A percentile compares a stretch with the other conserved stretches of the same genome.
phyloP scores from a whole-genome alignment of 2,888 invertebrate genomes.

The Diarsia dahlii region DNA sequence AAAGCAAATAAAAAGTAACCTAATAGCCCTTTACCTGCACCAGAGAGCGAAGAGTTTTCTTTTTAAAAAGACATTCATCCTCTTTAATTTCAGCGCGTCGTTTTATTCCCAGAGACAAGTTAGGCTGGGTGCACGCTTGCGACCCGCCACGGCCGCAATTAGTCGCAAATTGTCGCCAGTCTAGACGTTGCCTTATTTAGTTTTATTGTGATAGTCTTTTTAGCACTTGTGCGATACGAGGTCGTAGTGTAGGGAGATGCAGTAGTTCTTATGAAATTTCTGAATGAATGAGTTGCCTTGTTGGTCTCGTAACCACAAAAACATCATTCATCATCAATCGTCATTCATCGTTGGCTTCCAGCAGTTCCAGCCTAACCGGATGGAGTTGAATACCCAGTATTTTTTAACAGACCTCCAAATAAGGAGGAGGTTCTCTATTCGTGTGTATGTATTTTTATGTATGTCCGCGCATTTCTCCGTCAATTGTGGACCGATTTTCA shows the following conservation, averaged over 20 bases:
- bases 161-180: slow-evolving; percentile 63
- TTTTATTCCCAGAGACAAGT: slow-evolving; percentile 39
- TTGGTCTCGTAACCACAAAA: too few species aligned
- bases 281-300: too few species aligned
- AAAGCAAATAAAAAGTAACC: slow-evolving; percentile 9
- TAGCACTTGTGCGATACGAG: slow-evolving; percentile 17
- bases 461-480: too few species aligned
- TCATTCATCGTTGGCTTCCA: too few species aligned
- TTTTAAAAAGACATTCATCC: slow-evolving; percentile 53
- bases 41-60: slow-evolving; percentile 38
- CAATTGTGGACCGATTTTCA: too few species aligned
- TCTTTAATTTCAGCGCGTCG: slow-evolving; percentile 48
- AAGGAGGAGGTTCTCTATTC: too few species aligned
- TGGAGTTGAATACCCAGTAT: too few species aligned
- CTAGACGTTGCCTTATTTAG: slow-evolving; percentile 56
- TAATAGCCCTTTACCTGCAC: slow-evolving; percentile 3
- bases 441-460: too few species aligned
- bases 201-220: slow-evolving; percentile 51
- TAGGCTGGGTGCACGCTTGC: slow-evolving; percentile 43
- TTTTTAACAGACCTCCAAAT: too few species aligned
- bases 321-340: too few species aligned
- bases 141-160: slow-evolving; percentile 54
- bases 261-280: slow-evolving; percentile 21
- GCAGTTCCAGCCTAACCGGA: too few species aligned
- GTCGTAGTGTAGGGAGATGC: not conserved